A percentile compares a stretch with the other conserved stretches of the same genome.
Evolutionary conservation across 2,888 invertebrate genomes (phyloP).

Genomic region (Thymelicus sylvestris): DNA sequence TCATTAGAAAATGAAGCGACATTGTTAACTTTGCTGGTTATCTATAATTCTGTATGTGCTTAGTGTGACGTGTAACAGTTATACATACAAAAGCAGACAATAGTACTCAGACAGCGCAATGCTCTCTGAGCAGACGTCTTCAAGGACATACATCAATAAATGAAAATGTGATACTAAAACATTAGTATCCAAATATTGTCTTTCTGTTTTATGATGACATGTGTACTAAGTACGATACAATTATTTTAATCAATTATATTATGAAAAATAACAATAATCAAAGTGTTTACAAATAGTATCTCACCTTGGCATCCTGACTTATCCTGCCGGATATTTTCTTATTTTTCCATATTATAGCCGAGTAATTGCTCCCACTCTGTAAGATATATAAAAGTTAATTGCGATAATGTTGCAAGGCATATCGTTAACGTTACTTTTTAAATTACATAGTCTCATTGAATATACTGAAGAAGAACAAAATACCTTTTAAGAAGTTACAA

Average conservation of each 20-base stretch:
- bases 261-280: slow-evolving; percentile 33
- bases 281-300: background rate
- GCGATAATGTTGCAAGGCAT: too few relatives aligned
- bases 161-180: background rate
- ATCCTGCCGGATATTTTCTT: slow-evolving; percentile 56
- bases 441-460: too few relatives aligned
- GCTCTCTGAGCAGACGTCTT: background rate
- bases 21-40: slow-evolving; percentile 1
- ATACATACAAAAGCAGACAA: background rate
- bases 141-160: background rate
- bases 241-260: too few relatives aligned
- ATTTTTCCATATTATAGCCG: slow-evolving; percentile 66
- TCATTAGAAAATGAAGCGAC: background rate
- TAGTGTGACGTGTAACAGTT: background rate
- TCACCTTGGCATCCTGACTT: slow-evolving; percentile 54
- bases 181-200: background rate
- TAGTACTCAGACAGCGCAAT: background rate
- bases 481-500: too few relatives aligned
- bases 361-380: slow-evolving; percentile 64
- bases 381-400: slow-evolving; percentile 40
- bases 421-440: too few relatives aligned
- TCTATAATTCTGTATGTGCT: background rate
- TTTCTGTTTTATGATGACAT: too few relatives aligned
- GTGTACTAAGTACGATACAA: too few relatives aligned
- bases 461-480: too few relatives aligned